These are phyloP conservation scores for Neoascia interrupta DNA, from an alignment of 2,888 invertebrate species.

Conservation along the genomic window DNA sequence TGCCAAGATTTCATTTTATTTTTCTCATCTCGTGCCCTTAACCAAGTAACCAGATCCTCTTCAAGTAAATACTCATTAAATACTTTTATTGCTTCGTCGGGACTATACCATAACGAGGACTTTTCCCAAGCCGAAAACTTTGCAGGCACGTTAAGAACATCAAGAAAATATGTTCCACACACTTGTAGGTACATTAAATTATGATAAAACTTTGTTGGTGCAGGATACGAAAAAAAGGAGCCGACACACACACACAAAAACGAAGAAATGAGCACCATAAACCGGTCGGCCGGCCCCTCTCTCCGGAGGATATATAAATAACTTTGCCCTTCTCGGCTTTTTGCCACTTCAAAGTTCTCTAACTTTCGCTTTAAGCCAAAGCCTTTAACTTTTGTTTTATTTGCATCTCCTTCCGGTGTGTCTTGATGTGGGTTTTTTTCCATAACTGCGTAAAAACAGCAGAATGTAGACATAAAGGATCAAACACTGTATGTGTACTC, in stretches of 20 bases:
- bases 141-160: slow-evolving; percentile 57
- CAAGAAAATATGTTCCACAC: slow-evolving; percentile 66
- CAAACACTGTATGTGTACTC: slow-evolving; percentile 9
- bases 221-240: neutral
- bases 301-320: slow-evolving; percentile 53
- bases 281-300: slow-evolving; percentile 11
- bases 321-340: slow-evolving; percentile 31
- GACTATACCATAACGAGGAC: slow-evolving; percentile 28
- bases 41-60: slow-evolving; percentile 19
- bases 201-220: slow-evolving; percentile 63
- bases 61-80: slow-evolving; percentile 64
- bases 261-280: slow-evolving; percentile 39
- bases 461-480: slow-evolving; percentile 25
- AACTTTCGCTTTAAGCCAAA: slow-evolving; percentile 48
- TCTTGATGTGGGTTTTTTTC: neutral
- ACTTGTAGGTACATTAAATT: slow-evolving; percentile 67
- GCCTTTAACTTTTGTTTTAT: slow-evolving; percentile 44
- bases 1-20: neutral
- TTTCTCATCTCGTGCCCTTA: neutral
- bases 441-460: neutral
- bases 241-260: neutral
- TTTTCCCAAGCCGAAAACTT: slow-evolving; percentile 31
- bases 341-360: slow-evolving; percentile 32
- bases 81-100: slow-evolving; percentile 63
- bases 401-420: slow-evolving; percentile 19